Conservation (phyloP, 2,888 invertebrate species). For the Tipula vernalis region DNA sequence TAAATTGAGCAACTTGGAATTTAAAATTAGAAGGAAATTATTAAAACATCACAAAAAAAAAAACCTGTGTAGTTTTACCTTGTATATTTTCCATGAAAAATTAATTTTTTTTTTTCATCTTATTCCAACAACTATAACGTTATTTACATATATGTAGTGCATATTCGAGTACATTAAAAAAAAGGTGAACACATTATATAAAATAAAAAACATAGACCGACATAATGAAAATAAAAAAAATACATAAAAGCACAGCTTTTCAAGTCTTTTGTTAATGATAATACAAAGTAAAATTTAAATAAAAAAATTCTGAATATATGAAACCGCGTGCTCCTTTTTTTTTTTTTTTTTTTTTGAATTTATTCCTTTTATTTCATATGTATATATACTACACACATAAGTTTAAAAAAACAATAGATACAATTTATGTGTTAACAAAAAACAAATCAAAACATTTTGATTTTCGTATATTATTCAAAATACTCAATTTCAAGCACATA, state of each 20-base stretch:
- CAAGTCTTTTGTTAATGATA: not conserved
- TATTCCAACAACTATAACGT: not conserved
- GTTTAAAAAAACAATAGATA: not conserved
- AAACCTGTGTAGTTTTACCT: not conserved
- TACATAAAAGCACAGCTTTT: not conserved
- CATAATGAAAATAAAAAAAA: not conserved
- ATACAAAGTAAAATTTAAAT: not conserved
- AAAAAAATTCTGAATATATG: not conserved
- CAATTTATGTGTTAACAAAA: not conserved
- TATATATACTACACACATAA: not conserved
- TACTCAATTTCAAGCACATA: not conserved
- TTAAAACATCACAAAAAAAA: not conserved
- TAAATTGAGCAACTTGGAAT: not conserved
- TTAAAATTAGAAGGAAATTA: conserved; percentile 4
- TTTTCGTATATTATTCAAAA: not conserved
- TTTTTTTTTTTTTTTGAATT: not conserved
- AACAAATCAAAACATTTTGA: not conserved
- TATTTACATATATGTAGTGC: not conserved
- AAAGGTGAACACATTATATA: not conserved
- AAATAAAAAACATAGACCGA: not conserved
- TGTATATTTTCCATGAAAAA: not conserved
- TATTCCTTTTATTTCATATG: too few relatives aligned
- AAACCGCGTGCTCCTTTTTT: not conserved
- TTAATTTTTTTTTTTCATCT: not conserved
- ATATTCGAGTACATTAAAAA: not conserved